These are phyloP conservation scores for Latrodectus geometricus DNA, from an alignment of 1,140 invertebrate genomes.

Conservation along the genomic window DNA sequence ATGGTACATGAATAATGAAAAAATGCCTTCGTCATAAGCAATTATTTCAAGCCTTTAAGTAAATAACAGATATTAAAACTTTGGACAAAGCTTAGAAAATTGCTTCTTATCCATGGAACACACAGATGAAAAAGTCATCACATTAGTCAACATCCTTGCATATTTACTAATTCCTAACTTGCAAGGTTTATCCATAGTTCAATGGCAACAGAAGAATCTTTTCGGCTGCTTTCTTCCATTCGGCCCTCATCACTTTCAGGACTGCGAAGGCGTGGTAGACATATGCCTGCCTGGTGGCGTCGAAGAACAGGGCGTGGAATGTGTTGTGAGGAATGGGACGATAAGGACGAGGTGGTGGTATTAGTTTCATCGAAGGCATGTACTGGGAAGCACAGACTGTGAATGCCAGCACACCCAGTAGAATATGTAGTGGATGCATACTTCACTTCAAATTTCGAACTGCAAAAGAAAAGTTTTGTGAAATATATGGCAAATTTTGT, in stretches of 20 bases:
- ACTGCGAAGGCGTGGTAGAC: constrained; percentile 28
- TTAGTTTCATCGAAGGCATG: background rate
- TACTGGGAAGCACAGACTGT: background rate
- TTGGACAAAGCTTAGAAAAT: too few relatives aligned
- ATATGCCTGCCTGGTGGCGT: constrained; percentile 46
- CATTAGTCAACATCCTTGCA: background rate
- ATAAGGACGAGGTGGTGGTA: constrained; percentile 22
- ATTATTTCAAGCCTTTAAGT: too few relatives aligned
- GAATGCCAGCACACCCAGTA: background rate
- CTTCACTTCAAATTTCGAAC: too few relatives aligned
- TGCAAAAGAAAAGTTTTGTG: too few relatives aligned
- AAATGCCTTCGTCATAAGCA: too few relatives aligned
- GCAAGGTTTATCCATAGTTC: background rate
- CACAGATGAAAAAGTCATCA: too few relatives aligned
- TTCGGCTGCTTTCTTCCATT: constrained; percentile 43
- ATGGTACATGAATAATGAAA: too few relatives aligned
- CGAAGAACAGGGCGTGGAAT: constrained; percentile 44
- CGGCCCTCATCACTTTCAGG: constrained; percentile 40
- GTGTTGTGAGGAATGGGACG: constrained; percentile 21
- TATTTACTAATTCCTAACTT: background rate
- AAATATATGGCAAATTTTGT: too few relatives aligned
- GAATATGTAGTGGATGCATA: too few relatives aligned
- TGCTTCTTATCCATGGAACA: too few relatives aligned
- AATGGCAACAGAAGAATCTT: constrained; percentile 29
- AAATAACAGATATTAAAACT: too few relatives aligned